These are phyloP conservation scores for Pundamilia nyererei DNA, from an alignment of 2,113 vertebrate species.

Conservation along the genomic window DNA sequence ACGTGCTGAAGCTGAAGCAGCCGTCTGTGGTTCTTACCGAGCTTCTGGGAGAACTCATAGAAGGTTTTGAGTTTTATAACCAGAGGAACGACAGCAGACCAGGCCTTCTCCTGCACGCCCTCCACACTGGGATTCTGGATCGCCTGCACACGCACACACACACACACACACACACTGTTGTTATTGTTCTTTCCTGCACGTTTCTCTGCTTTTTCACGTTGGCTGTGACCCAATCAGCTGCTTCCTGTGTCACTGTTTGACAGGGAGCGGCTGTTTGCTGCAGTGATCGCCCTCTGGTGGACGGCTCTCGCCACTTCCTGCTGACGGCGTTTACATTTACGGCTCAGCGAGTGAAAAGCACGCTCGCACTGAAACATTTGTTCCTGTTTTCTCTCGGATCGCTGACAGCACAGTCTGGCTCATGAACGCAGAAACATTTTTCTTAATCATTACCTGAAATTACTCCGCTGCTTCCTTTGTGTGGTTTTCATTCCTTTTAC, in stretches of 20 bases:
- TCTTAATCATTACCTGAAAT: neutral
- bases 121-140: slow-evolving; percentile 89
- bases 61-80: slow-evolving; percentile 95
- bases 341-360: fast-evolving
- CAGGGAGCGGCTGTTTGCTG: neutral
- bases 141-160: slow-evolving; percentile 65
- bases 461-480: neutral
- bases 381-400: neutral
- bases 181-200: neutral
- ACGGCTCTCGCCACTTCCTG: neutral
- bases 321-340: fast-evolving
- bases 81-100: slow-evolving; percentile 91
- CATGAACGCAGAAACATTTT: fast-evolving
- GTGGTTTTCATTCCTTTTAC: neutral
- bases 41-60: slow-evolving; percentile 94
- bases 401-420: fast-evolving
- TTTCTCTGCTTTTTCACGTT: neutral
- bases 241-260: neutral
- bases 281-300: neutral
- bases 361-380: neutral
- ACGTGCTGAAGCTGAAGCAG: fast-evolving
- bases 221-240: neutral
- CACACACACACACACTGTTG: neutral
- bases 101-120: slow-evolving; percentile 87
- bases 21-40: slow-evolving; percentile 70